Base-by-base conservation (phyloP, 2,797 vertebrate species). In the Ctenochaetus hawaiiensis region DNA sequence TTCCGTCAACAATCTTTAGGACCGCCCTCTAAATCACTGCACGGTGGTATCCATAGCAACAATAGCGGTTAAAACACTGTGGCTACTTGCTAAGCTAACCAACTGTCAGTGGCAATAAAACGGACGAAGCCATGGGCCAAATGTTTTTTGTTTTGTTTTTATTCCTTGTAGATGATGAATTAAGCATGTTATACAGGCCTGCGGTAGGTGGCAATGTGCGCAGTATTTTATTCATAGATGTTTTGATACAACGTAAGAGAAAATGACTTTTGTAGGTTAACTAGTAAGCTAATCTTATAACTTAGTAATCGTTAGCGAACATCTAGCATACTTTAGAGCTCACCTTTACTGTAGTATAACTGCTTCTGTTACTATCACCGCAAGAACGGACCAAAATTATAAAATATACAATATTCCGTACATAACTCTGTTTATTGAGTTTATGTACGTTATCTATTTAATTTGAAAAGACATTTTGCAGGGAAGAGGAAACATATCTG, bases 391-490 rank as follows among this genome's bases (percentile, higher is more conserved):
- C 26, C 26, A 30, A 30, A 30, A 30, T 30, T 30, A 41, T 43
- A 4, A 22, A 60, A 44, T 23, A n/a, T n/a, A 30, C 30, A 26
- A 18, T 17, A 59, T 53, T 26, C 30, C 9, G 0, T 0, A 13
- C 48, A 30, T 14, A 18, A 4, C 2, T 16, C 13, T 12, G 37
- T 44, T 34, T 8, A 10, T 23, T 0, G 26, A 62, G 9, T 67
- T n/a, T 37, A 9, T 18, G 11, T 12, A 13, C 43, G 1, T 53
- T 0, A 22, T 37, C 52, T 12, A 61, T 26, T 60, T 43, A 22
- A 14, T 13, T 14, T 14, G 13, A 39, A 18, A 20, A 16, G 26
- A 37, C 13, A 13, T 0, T 18, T 58, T 30, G 16, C 18, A 4
- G 41, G 14, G 47, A 9, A 39, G 64, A 56, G 5, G 12, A 41